Percentiles rank a stretch among this genome's conserved stretches.
Evolutionary conservation across 35 echinoderm and acorn worm species (phyloP).

Genomic region (Ptychodera flava): DNA sequence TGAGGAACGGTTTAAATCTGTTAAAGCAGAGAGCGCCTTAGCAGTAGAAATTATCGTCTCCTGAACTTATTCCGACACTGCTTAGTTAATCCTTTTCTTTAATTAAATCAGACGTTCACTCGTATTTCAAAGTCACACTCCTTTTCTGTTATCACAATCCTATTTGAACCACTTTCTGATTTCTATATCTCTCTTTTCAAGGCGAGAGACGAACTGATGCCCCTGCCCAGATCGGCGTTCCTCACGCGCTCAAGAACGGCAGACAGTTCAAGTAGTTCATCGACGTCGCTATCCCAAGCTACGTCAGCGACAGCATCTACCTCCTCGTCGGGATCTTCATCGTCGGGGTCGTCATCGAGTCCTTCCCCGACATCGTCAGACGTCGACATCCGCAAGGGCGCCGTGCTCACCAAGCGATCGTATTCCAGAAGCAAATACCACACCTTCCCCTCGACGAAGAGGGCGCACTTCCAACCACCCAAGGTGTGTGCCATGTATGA

Average conservation of each 20-base stretch:
- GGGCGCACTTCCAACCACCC: not conserved
- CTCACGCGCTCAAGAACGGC: not conserved
- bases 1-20: too few relatives aligned
- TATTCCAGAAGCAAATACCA: constrained; percentile 37
- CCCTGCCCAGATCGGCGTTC: not conserved
- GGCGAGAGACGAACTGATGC: not conserved
- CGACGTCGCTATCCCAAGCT: not conserved
- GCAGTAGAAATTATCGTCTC: too few relatives aligned
- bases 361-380: not conserved
- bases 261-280: not conserved
- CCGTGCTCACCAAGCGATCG: constrained; percentile 29
- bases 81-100: too few relatives aligned
- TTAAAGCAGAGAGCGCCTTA: too few relatives aligned
- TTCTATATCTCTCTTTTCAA: not conserved
- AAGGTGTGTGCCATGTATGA: too few relatives aligned
- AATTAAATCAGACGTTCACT: too few relatives aligned
- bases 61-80: too few relatives aligned
- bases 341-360: not conserved
- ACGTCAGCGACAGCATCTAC: not conserved
- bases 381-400: constrained; percentile 39
- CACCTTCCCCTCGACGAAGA: not conserved
- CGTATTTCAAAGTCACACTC: too few relatives aligned
- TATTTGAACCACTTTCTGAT: too few relatives aligned
- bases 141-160: too few relatives aligned
- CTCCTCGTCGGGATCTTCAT: not conserved